Evolutionary conservation across 2,113 vertebrate species (phyloP).

Genomic region (Eudyptes chrysolophus): DNA sequence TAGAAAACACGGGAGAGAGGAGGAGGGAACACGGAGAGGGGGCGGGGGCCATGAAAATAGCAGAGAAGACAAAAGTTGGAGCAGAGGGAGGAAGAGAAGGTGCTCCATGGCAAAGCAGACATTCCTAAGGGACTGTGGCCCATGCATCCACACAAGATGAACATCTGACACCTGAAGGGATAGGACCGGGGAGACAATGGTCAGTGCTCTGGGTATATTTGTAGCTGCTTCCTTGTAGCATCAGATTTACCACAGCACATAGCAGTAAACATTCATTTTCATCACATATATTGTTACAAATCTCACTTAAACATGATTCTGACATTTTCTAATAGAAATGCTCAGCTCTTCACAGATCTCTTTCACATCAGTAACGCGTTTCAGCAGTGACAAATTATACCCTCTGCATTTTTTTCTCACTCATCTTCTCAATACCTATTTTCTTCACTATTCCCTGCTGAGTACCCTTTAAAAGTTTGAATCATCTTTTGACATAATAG

Average conservation of each 20-base stretch:
- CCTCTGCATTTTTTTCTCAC: constrained; percentile 22
- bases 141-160: fast-evolving
- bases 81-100: not conserved
- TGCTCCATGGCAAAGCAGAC: not conserved
- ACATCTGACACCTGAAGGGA: not conserved
- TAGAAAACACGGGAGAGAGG: not conserved
- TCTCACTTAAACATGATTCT: not conserved
- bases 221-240: not conserved
- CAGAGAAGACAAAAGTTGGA: not conserved
- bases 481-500: constrained; percentile 34
- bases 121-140: not conserved
- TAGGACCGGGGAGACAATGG: fast-evolving
- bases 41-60: not conserved
- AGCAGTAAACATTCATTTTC: not conserved
- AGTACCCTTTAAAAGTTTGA: constrained; percentile 47
- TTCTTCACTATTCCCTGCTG: constrained; percentile 44
- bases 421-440: constrained; percentile 36
- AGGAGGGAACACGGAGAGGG: not conserved
- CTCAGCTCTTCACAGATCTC: not conserved
- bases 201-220: not conserved
- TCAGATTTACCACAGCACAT: not conserved
- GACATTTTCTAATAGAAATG: not conserved
- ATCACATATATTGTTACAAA: not conserved
- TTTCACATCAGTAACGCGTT: constrained; percentile 14
- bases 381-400: constrained; percentile 45